Evolutionary conservation across 2,113 vertebrate species (phyloP), one percentile per base, ranked within the genome.

Genomic region (Strix uralensis): DNA sequence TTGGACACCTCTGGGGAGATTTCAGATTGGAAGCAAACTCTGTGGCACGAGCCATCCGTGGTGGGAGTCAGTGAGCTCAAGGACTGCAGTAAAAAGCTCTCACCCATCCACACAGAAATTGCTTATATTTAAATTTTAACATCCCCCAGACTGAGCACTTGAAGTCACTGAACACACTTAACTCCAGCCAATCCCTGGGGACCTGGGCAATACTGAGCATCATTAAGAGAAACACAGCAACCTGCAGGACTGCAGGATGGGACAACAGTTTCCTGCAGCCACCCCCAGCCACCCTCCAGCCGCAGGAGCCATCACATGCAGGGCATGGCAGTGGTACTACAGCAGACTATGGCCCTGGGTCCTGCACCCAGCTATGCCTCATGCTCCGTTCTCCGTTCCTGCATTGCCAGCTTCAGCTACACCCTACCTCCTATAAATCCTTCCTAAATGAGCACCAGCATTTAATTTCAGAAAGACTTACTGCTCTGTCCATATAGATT

Each of bases 191-290:
- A 40, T 4, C 46, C 66, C 69, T 1, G 2, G 73, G 69, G 57
- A 17, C 14, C 30, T 9, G 70, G n/a, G 32, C 1, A 0, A 3
- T 29, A 69, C 77, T 59, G 79, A 42, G 65, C 57, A 36, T 26
- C 22, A 0, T 8, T 15, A 25, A 9, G 25, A 70, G 83, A 38
- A n/a, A 1, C 40, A 26, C 0, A 0, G 38, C 3, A 7, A 80
- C 61, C 84, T 36, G 69, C 6, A 7, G 67, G 72, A 13, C 84
- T 36, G 69, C 7, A 7, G 67, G 72, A 13, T 34, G 52, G 69
- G 20, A 19, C 40, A 46, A 57, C 13, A 2, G n/a, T 44, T 70
- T 59, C 78, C 88, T 25, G 3, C 27, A 20, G 63, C 30, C 1
- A 2, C 44, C 3, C 2, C 1, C 3, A 66, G 63, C 40, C 6